Percentiles rank a stretch among this genome's conserved stretches.
phyloP scores from a whole-genome alignment of 2,797 vertebrate species.

The Buceros bicornis region DNA sequence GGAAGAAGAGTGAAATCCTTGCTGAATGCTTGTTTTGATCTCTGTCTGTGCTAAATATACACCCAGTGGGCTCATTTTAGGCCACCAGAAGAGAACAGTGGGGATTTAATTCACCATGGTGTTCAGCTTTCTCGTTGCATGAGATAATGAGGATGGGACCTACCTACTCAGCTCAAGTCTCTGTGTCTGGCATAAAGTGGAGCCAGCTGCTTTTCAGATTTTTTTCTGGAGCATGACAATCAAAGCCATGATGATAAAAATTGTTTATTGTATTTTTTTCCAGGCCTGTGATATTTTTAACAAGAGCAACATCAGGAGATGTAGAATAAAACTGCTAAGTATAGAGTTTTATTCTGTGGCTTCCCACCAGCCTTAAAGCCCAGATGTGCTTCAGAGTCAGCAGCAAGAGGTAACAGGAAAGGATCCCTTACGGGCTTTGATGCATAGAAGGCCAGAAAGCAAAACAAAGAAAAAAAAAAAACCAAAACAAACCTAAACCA shows the following conservation, averaged over 20 bases:
- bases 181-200: conserved; percentile 7
- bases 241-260: conserved; percentile 28
- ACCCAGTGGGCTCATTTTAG: conserved; percentile 9
- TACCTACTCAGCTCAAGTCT: neutral
- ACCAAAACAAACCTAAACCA: fast-evolving
- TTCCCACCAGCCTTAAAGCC: conserved; percentile 20
- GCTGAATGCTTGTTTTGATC: neutral
- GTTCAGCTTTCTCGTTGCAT: conserved; percentile 2
- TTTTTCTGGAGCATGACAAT: conserved; percentile 29
- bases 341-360: conserved; percentile 35
- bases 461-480: neutral
- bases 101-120: neutral
- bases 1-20: neutral
- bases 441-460: neutral
- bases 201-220: conserved; percentile 39
- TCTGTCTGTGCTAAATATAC: neutral
- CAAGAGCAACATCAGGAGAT: conserved; percentile 50
- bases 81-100: neutral
- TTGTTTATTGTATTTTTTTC: conserved; percentile 43
- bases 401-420: neutral
- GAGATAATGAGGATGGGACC: neutral
- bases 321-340: conserved; percentile 38
- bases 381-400: conserved; percentile 31
- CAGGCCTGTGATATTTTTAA: conserved; percentile 53
- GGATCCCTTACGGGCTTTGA: neutral